Evolutionary conservation across 2,113 vertebrate species (phyloP).

Genomic region (Passer montanus): DNA sequence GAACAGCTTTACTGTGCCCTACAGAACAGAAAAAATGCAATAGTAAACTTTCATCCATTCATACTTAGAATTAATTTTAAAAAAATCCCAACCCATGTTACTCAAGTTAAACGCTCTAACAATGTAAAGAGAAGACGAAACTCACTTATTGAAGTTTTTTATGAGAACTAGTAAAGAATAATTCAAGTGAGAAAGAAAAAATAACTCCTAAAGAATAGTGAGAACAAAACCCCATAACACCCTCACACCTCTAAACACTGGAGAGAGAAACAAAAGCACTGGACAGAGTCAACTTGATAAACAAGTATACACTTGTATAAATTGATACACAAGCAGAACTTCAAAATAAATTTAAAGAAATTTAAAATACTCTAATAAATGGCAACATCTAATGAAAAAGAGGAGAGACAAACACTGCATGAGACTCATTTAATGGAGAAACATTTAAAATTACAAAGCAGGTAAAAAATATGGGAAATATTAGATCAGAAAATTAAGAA

Average conservation of each 20-base stretch:
- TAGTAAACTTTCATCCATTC: neutral
- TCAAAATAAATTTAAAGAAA: neutral
- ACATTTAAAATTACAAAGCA: neutral
- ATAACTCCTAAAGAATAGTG: neutral
- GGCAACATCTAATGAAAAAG: neutral
- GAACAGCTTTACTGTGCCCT: conserved; percentile 97
- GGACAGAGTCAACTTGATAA: neutral
- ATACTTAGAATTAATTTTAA: neutral
- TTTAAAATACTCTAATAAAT: neutral
- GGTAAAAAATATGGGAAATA: neutral
- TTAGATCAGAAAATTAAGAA: neutral
- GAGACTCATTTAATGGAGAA: neutral
- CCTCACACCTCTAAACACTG: neutral
- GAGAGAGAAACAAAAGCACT: neutral
- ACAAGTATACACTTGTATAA: neutral
- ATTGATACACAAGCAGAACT: neutral
- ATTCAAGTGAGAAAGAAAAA: neutral
- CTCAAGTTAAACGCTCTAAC: neutral
- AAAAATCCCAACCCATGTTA: neutral
- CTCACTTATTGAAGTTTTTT: neutral
- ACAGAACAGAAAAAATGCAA: neutral
- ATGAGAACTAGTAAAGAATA: neutral
- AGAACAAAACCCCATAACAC: neutral
- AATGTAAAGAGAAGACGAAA: neutral
- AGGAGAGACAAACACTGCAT: neutral